These are phyloP conservation scores for Perca schrenkii DNA, from an alignment of 2,113 vertebrate species.

Conservation along the genomic window DNA sequence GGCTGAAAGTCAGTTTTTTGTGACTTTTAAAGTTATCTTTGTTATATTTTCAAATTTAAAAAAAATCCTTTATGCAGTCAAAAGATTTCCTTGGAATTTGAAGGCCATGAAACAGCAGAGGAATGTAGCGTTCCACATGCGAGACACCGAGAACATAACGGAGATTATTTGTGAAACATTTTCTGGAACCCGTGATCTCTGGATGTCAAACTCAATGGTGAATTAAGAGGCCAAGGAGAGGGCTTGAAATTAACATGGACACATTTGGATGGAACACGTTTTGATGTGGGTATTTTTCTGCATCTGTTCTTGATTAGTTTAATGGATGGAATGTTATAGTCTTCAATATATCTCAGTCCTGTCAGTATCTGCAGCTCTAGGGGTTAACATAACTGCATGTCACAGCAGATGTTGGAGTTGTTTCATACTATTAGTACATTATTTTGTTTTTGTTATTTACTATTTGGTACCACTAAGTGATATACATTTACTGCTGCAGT, in stretches of 20 bases:
- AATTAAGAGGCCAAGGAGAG: not conserved
- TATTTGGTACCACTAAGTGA: not conserved
- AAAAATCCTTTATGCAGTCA: not conserved
- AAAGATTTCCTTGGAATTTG: not conserved
- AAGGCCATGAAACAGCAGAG: conserved; percentile 25
- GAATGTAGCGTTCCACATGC: conserved; percentile 13
- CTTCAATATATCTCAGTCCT: not conserved
- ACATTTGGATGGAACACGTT: conserved; percentile 6
- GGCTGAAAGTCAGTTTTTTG: not conserved
- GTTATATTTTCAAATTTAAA: conserved; percentile 13
- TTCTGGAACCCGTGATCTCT: not conserved
- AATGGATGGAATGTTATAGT: conserved; percentile 11
- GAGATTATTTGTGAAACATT: not conserved
- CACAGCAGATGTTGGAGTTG: not conserved
- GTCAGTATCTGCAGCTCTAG: conserved; percentile 8
- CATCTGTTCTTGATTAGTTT: conserved; percentile 44
- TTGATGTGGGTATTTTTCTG: conserved; percentile 3
- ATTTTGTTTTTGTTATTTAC: not conserved
- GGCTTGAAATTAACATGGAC: not conserved
- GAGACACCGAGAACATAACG: conserved; percentile 21
- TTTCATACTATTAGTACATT: not conserved
- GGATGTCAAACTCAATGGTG: not conserved
- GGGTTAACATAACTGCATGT: not conserved
- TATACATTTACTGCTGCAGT: not conserved
- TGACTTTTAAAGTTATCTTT: conserved; percentile 21